Percentiles rank a stretch among this genome's conserved stretches.
phyloP scores from a whole-genome alignment of 2,888 invertebrate genomes.

The Lumbricus terrestris region DNA sequence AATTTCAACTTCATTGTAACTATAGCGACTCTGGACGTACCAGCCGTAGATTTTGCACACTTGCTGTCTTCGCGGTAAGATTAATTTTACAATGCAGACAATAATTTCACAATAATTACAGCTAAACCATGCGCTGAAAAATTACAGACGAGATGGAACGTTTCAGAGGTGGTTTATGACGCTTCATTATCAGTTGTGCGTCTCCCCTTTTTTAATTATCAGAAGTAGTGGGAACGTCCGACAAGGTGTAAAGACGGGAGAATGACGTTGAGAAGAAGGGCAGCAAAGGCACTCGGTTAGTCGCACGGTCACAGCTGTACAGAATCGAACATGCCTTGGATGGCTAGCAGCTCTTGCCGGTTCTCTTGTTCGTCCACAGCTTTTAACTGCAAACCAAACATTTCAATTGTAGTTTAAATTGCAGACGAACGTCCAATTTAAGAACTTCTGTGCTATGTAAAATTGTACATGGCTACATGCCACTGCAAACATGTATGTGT shows the following conservation, averaged over 20 bases:
- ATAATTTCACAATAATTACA: background rate
- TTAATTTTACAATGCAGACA: background rate
- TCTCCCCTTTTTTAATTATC: too few species aligned
- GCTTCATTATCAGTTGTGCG: too few species aligned
- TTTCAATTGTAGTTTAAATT: background rate
- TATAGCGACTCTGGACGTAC: too few species aligned
- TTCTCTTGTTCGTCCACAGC: background rate
- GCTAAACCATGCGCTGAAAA: background rate
- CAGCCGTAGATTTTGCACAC: background rate
- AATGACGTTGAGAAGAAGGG: background rate
- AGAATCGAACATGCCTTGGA: constrained; percentile 17
- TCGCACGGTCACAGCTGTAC: background rate
- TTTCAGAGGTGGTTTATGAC: background rate
- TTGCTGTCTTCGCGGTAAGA: background rate
- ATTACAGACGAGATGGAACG: background rate
- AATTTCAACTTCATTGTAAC: too few species aligned
- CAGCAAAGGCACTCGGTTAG: background rate
- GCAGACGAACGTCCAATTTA: background rate
- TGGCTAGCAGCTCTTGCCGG: background rate
- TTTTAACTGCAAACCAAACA: background rate
- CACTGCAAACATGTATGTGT: too few species aligned
- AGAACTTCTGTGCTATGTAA: too few species aligned
- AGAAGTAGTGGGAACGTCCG: background rate
- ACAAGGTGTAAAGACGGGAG: background rate
- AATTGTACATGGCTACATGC: too few species aligned